phyloP scores from a whole-genome alignment of 2,797 vertebrate genomes.

The Cynopterus sphinx region DNA sequence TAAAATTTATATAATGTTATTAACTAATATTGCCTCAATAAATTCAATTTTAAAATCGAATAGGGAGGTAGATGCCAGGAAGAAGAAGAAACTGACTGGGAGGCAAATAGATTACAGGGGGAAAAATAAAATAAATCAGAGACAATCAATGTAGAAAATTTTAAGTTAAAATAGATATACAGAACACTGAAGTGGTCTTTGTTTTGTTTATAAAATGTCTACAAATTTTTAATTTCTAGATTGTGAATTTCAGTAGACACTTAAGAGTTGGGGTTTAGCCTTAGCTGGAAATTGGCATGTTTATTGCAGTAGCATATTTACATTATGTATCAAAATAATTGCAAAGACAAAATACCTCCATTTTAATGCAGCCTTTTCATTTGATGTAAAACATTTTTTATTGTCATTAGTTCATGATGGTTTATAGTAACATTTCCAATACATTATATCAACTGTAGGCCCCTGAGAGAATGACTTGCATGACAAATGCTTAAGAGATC shows the following conservation, averaged over 20 bases:
- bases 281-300: background rate
- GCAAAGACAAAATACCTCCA: constrained; percentile 19
- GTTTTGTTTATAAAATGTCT: constrained; percentile 28
- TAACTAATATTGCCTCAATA: background rate
- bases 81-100: constrained; percentile 24
- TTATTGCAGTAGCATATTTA: background rate
- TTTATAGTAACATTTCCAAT: constrained; percentile 29
- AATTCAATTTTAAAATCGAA: background rate
- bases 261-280: constrained; percentile 12
- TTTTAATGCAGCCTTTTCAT: background rate
- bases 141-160: background rate
- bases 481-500: constrained; percentile 50
- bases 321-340: constrained; percentile 51
- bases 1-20: background rate
- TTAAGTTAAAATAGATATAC: constrained; percentile 48
- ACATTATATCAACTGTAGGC: background rate
- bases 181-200: background rate
- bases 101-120: background rate
- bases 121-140: background rate
- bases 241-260: background rate
- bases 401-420: background rate
- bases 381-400: constrained; percentile 19
- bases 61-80: background rate
- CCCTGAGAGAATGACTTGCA: background rate
- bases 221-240: constrained; percentile 18